phyloP scores from a whole-genome alignment of 2,113 vertebrate genomes.

The Capricornis sumatraensis region DNA sequence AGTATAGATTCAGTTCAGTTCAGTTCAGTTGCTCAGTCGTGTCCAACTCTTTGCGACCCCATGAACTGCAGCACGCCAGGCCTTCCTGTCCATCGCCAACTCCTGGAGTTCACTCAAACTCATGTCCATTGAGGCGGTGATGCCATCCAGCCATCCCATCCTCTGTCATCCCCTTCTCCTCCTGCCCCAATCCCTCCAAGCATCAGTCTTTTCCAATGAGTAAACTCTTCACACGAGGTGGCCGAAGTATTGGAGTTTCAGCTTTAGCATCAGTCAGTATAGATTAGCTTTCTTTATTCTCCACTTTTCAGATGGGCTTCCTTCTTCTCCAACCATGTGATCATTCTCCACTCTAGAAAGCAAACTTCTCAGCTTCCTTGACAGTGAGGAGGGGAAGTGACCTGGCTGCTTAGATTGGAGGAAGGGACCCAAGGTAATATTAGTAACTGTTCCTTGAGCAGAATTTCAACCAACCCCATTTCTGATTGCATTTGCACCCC shows the following conservation, averaged over 20 bases:
- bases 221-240: no score
- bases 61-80: no score
- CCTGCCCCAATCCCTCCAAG: no score
- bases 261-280: not conserved
- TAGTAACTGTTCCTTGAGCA: not conserved
- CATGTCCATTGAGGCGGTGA: no score
- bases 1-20: no score
- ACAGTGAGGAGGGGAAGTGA: not conserved
- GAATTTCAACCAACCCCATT: not conserved
- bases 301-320: not conserved
- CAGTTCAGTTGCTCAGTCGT: no score
- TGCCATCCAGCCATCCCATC: no score
- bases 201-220: no score
- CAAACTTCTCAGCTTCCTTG: not conserved
- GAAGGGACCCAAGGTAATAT: not conserved
- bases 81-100: no score
- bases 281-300: not conserved
- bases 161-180: no score
- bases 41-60: rapidly evolving
- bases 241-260: no score
- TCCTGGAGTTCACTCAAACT: no score
- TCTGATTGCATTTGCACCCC: not conserved
- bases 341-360: not conserved
- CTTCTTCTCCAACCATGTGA: not conserved
- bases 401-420: not conserved